Percentiles rank a stretch among this genome's conserved stretches.
Conservation (phyloP, 2,888 invertebrate genomes). For the Troides aeacus region DNA sequence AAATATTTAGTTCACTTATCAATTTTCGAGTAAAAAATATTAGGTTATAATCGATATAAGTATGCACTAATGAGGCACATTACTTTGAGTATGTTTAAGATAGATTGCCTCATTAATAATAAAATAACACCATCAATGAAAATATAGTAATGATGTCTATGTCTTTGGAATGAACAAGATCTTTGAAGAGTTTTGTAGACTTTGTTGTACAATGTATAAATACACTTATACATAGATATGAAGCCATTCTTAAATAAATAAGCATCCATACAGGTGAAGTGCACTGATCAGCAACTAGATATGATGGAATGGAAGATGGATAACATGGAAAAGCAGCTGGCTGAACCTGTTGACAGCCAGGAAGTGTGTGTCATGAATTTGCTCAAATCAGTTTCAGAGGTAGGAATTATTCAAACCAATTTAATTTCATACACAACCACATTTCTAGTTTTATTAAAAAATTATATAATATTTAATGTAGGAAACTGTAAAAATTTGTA, state of each 20-base stretch:
- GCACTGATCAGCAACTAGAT: slow-evolving; percentile 86
- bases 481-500: no score
- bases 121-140: neutral
- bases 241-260: neutral
- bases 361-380: slow-evolving; percentile 86
- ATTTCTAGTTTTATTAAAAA: no score
- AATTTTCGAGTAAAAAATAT: neutral
- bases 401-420: slow-evolving; percentile 44
- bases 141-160: neutral
- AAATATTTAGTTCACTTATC: neutral
- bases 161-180: neutral
- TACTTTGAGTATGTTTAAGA: neutral
- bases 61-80: neutral
- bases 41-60: neutral
- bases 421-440: neutral
- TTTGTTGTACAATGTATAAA: neutral
- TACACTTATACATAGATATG: neutral
- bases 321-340: slow-evolving; percentile 84
- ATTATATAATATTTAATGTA: no score
- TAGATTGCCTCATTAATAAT: neutral
- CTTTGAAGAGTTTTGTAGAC: neutral
- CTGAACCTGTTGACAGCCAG: slow-evolving; percentile 72
- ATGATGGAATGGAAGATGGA: slow-evolving; percentile 87
- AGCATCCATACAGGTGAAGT: slow-evolving; percentile 80
- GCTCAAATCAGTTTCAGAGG: slow-evolving; percentile 87